These are phyloP conservation scores for Drosophila pallidifrons DNA, from an alignment of 1,140 invertebrate genomes.

Conservation along the genomic window DNA sequence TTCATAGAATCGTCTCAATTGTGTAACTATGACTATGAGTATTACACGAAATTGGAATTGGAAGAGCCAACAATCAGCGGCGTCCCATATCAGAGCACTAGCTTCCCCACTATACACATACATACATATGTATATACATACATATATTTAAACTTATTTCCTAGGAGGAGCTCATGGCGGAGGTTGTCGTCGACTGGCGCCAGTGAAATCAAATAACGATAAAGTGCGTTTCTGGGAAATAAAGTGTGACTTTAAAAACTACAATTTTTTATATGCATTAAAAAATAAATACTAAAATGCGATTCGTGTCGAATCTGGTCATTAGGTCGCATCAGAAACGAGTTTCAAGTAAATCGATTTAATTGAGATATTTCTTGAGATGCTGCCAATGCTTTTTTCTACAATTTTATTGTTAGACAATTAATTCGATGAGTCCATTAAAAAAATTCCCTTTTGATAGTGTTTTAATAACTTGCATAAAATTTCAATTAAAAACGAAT, in stretches of 20 bases:
- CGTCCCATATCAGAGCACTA: conserved; percentile 12
- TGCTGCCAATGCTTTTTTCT: not conserved
- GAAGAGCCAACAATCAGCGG: conserved; percentile 40
- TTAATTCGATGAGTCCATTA: not conserved
- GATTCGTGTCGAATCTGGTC: not conserved
- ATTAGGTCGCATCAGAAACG: not conserved
- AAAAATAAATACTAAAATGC: not conserved
- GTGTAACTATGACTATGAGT: conserved; percentile 46
- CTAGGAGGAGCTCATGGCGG: conserved; percentile 33
- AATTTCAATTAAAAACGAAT: conserved; percentile 18
- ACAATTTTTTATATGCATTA: not conserved
- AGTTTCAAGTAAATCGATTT: not conserved
- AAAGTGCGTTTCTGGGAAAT: conserved; percentile 44
- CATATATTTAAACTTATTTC: conserved; percentile 13
- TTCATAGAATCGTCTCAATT: conserved; percentile 29
- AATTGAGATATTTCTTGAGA: conserved; percentile 11
- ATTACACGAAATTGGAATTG: conserved; percentile 63
- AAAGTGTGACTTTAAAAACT: not conserved
- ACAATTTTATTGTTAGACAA: not conserved
- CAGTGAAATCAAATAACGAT: conserved; percentile 63
- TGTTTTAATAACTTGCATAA: conserved; percentile 10
- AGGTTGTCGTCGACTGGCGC: conserved; percentile 62
- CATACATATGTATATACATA: not conserved
- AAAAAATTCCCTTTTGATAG: conserved; percentile 9
- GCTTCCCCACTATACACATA: conserved; percentile 10